Conservation (phyloP, 2,113 vertebrate species). For the Hucho hucho region DNA sequence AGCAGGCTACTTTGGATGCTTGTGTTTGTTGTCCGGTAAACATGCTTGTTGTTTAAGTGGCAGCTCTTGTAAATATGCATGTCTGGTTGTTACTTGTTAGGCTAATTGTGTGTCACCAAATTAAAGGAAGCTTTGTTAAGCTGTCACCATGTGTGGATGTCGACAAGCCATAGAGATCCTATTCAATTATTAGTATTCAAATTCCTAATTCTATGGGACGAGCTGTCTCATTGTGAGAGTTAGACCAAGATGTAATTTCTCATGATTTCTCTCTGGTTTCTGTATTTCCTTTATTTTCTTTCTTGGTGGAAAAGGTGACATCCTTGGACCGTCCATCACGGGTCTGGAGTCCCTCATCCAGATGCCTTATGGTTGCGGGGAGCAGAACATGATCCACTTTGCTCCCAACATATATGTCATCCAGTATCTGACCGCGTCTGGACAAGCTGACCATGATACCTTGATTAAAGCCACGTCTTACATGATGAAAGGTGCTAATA, state of each 20-base stretch:
- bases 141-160: too few relatives aligned
- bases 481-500: conserved; percentile 80
- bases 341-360: conserved; percentile 83
- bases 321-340: conserved; percentile 85
- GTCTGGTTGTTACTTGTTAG: background rate
- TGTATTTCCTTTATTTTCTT: background rate
- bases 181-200: too few relatives aligned
- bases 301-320: conserved; percentile 74
- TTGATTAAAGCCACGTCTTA: conserved; percentile 66
- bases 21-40: conserved; percentile 15
- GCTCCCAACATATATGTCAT: conserved; percentile 84
- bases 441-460: conserved; percentile 63
- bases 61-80: background rate
- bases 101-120: background rate
- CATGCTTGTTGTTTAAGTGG: conserved; percentile 30
- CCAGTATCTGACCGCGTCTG: conserved; percentile 81
- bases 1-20: background rate
- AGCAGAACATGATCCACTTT: conserved; percentile 96
- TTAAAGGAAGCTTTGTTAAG: conserved; percentile 56
- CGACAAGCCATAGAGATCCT: too few relatives aligned
- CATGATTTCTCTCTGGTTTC: background rate
- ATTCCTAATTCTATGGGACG: too few relatives aligned
- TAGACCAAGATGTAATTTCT: conserved; percentile 68
- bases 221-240: conserved; percentile 74
- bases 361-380: conserved; percentile 90